Conservation (phyloP, 2,888 invertebrate genomes). For the Zaprionus lineosus region DNA sequence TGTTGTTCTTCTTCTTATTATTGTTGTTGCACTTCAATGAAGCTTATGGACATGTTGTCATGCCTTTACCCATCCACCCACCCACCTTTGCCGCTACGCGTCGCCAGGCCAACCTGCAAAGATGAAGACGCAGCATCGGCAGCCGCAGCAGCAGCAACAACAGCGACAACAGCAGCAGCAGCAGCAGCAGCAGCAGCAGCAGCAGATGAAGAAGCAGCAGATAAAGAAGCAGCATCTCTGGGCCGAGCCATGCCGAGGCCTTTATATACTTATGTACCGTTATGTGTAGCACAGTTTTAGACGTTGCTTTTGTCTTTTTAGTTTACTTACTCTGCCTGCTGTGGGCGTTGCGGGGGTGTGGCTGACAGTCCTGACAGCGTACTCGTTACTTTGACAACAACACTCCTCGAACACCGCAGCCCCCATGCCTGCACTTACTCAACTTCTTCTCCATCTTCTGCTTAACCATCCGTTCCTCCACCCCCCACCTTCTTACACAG, state of each 20-base stretch:
- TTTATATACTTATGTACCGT: slow-evolving; percentile 65
- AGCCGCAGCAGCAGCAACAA: slow-evolving; percentile 24
- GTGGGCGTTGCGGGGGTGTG: slow-evolving; percentile 29
- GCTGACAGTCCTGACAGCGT: slow-evolving; percentile 71
- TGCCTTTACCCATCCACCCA: slow-evolving; percentile 1
- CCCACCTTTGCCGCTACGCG: not conserved
- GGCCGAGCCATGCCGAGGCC: too few species aligned
- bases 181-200: slow-evolving; percentile 35
- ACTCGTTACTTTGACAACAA: slow-evolving; percentile 76
- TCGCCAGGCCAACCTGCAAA: slow-evolving; percentile 44
- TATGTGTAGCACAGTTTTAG: slow-evolving; percentile 75
- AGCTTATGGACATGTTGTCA: slow-evolving; percentile 57
- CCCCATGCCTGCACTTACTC: too few species aligned
- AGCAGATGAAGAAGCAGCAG: slow-evolving; percentile 5
- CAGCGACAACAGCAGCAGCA: too few species aligned
- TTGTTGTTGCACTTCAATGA: slow-evolving; percentile 67
- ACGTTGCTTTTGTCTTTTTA: slow-evolving; percentile 74
- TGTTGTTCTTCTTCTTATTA: too few species aligned
- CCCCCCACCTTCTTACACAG: not conserved
- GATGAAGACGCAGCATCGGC: slow-evolving; percentile 60
- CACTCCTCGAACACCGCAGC: too few species aligned
- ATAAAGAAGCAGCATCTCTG: slow-evolving; percentile 24
- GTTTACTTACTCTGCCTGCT: slow-evolving; percentile 44
- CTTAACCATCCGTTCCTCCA: not conserved
- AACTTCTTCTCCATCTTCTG: too few species aligned